phyloP scores from a whole-genome alignment of 2,888 invertebrate genomes.

The Apamea sordens region DNA sequence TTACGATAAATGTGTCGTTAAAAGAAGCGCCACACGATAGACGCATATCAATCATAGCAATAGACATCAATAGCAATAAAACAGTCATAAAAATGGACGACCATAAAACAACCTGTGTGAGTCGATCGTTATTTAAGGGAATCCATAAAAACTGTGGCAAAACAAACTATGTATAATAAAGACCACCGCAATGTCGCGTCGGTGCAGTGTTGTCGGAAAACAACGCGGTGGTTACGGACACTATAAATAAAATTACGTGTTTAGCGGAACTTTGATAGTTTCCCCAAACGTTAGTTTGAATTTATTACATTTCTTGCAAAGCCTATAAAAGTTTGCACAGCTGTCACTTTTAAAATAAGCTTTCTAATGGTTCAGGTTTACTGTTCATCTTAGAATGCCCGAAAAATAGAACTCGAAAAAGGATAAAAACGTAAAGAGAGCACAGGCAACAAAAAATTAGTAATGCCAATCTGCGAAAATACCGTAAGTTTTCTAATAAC shows the following conservation, averaged over 20 bases:
- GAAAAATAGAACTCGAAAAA: constrained; percentile 32
- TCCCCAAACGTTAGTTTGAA: constrained; percentile 39
- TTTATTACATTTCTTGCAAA: constrained; percentile 38
- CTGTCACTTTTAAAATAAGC: constrained; percentile 14
- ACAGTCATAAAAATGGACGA: constrained; percentile 75
- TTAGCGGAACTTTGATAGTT: constrained; percentile 50
- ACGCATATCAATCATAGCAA: constrained; percentile 75
- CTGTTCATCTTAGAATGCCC: constrained; percentile 26
- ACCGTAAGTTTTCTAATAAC: constrained; percentile 55
- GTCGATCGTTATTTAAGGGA: constrained; percentile 82
- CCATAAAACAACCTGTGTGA: constrained; percentile 81
- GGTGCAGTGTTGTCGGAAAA: constrained; percentile 72
- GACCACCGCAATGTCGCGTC: constrained; percentile 86
- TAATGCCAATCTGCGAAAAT: constrained; percentile 45
- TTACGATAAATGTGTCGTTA: constrained; percentile 64
- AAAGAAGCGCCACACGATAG: constrained; percentile 59
- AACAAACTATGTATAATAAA: constrained; percentile 83
- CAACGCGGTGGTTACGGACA: constrained; percentile 82
- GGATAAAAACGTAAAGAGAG: constrained; percentile 46
- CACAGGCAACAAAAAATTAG: constrained; percentile 35
- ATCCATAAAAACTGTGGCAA: constrained; percentile 83
- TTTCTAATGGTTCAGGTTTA: constrained; percentile 19
- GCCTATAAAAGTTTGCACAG: constrained; percentile 22
- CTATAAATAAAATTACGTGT: constrained; percentile 79
- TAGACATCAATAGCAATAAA: constrained; percentile 76